A percentile compares a stretch with the other conserved stretches of the same genome.
These are phyloP conservation scores for Musca domestica DNA, from an alignment of 1,140 invertebrate species.

Conservation along the genomic window DNA sequence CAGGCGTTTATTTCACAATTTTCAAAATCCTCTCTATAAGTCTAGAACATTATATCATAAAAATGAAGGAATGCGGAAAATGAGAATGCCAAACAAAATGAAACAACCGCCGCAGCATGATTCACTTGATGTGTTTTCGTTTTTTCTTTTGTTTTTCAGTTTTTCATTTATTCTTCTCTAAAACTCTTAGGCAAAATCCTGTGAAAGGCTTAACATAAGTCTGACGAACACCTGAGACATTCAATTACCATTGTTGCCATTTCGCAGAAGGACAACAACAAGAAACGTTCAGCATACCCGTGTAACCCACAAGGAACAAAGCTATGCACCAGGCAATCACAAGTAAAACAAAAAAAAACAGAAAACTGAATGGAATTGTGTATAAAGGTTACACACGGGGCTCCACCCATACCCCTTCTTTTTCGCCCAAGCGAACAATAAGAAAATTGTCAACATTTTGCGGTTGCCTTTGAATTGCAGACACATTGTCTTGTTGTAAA, in stretches of 20 bases:
- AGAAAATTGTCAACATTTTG: conserved; percentile 15
- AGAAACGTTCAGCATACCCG: not conserved
- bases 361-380: conserved; percentile 6
- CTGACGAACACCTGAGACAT: conserved; percentile 54
- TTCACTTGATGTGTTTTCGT: not conserved
- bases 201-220: conserved; percentile 52
- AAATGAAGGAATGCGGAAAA: not conserved
- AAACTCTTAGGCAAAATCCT: conserved; percentile 36
- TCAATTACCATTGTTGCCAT: conserved; percentile 43
- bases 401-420: too few relatives aligned
- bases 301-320: not conserved
- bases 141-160: not conserved
- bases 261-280: conserved; percentile 8
- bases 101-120: not conserved
- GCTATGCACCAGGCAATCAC: not conserved
- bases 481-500: not conserved
- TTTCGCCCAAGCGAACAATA: not conserved
- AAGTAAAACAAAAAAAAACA: not conserved
- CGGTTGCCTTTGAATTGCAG: conserved; percentile 6
- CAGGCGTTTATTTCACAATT: not conserved
- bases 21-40: conserved; percentile 1
- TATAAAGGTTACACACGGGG: not conserved
- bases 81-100: not conserved
- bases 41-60: conserved; percentile 1
- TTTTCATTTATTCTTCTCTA: not conserved